Percentiles rank a stretch among this genome's conserved stretches.
Evolutionary conservation across 2,113 vertebrate genomes (phyloP).

Genomic region (Pachypanchax playfairii): DNA sequence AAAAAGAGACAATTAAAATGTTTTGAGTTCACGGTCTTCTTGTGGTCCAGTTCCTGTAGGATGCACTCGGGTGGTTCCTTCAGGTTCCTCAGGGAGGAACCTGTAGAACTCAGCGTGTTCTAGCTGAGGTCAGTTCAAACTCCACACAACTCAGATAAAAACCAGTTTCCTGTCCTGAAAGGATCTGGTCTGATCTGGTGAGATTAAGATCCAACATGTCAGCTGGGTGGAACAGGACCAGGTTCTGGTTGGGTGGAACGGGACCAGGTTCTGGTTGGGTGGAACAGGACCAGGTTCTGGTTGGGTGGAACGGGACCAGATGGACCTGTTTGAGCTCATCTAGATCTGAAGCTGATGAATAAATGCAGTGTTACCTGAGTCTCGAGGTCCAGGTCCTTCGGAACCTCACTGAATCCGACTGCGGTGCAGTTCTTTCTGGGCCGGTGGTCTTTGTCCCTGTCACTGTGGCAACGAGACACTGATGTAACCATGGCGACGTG

Average conservation of each 20-base stretch:
- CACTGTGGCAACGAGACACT: slow-evolving; percentile 45
- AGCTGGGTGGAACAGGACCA: not conserved
- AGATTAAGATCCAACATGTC: not conserved
- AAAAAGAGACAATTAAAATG: not conserved
- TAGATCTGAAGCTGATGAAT: not conserved
- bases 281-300: not conserved
- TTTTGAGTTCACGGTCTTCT: not conserved
- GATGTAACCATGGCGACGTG: not conserved
- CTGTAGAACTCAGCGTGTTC: not conserved
- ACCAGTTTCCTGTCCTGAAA: not conserved
- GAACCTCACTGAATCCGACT: slow-evolving; percentile 45
- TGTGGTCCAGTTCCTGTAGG: not conserved
- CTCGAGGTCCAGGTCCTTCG: slow-evolving; percentile 38
- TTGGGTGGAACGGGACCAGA: not conserved
- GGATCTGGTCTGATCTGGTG: no score
- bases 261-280: not conserved
- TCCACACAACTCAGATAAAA: slow-evolving; percentile 15
- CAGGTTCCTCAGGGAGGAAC: slow-evolving; percentile 4
- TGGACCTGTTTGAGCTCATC: not conserved
- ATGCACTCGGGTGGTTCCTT: not conserved
- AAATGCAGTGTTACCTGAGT: no score
- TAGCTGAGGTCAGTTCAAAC: not conserved
- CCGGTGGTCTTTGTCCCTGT: slow-evolving; percentile 65
- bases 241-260: not conserved
- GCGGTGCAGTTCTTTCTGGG: slow-evolving; percentile 63